Evolutionary conservation across 2,888 invertebrate species (phyloP).

Genomic region (Leucozona laternaria): DNA sequence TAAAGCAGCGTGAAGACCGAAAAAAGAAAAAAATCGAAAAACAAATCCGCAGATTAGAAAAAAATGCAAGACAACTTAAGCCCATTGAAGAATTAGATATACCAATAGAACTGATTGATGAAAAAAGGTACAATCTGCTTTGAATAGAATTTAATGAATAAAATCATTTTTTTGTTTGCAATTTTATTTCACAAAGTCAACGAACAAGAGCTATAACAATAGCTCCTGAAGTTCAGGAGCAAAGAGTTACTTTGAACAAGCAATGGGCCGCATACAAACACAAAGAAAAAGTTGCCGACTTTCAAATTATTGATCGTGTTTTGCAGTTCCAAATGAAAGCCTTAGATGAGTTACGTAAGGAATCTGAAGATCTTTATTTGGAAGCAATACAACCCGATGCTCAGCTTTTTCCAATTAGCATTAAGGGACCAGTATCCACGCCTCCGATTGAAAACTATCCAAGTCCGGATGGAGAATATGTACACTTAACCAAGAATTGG

Average conservation of each 20-base stretch:
- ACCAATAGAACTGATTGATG: constrained; percentile 87
- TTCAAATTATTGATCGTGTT: constrained; percentile 88
- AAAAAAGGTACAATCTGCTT: constrained; percentile 84
- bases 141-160: neutral
- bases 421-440: constrained; percentile 91
- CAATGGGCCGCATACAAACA: constrained; percentile 90
- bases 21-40: constrained; percentile 93
- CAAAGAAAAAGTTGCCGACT: constrained; percentile 87
- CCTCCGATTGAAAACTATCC: constrained; percentile 92
- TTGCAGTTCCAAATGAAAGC: constrained; percentile 90
- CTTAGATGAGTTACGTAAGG: constrained; percentile 90
- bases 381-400: constrained; percentile 93
- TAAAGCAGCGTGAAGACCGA: constrained; percentile 92
- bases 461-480: constrained; percentile 95
- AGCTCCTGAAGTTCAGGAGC: constrained; percentile 86
- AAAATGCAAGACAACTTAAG: constrained; percentile 92
- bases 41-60: constrained; percentile 92
- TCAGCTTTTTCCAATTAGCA: constrained; percentile 87
- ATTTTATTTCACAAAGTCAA: constrained; percentile 81
- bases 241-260: constrained; percentile 88
- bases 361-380: constrained; percentile 94
- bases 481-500: constrained; percentile 92
- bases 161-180: too few relatives aligned
- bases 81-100: constrained; percentile 95
- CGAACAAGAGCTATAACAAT: constrained; percentile 85